Base-by-base conservation (phyloP, 2,797 vertebrate species). In the Petrocephalus schoutedeni region DNA sequence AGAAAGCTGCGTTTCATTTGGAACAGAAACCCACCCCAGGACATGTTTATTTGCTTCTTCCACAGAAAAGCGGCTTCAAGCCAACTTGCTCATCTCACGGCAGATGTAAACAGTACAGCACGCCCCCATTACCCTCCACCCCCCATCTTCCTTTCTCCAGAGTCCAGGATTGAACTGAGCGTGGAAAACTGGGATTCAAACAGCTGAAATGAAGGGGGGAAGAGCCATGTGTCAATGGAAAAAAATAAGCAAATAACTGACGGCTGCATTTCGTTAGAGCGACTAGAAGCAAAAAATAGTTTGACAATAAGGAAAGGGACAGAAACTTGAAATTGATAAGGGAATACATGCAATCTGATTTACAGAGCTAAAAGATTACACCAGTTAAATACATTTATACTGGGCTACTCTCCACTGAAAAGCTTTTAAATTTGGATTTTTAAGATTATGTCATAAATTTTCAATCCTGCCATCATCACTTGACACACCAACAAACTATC, bases 161-260 rank as follows among this genome's bases (percentile, higher is more conserved):
- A 86, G 87, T 82, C 89, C 91, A 88, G 51, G 86, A 90, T 91
- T 90, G 91, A 89, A 89, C 86, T 61, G 93, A 89, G 87, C 89
- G 88, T 88, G 87, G 89, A 91, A 91, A 89, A 90, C 90, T 90
- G 90, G 91, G 92, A 89, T 83, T 96, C 94, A 96, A 93, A 92
- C 93, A 92, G 96, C 96, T 96, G 95, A 94, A 91, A 94, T 59
- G 93, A 90, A 87, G 85, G 89, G 77, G 85, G 93, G 87, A 89
- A 23, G 87, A 41, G 84, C 71, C 89, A 89, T 8, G 77, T 54
- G 90, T 94, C 89, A 95, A 93, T 91, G 14, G 85, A 57, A 86
- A 9, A 91, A 89, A 45, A 54, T 51, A 89, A 56, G 49, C 82
- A n/a, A 32, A 45, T 36, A 16, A 71, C 64, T 14, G 23, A 5